Evolutionary conservation across 2,888 invertebrate species (phyloP).

Genomic region (Dysmachus trigonus): DNA sequence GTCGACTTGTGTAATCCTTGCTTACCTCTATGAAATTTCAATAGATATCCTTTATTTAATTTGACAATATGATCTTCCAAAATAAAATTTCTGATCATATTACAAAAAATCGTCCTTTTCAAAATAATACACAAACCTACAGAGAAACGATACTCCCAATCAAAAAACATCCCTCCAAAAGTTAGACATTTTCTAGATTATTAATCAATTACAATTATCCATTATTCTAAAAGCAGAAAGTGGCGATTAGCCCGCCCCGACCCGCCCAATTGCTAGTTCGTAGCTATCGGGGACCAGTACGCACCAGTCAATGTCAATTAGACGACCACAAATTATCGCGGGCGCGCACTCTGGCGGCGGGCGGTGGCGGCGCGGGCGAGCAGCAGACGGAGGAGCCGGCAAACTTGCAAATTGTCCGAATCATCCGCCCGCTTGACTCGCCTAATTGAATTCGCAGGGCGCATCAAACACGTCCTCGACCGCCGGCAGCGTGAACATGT

Average conservation of each 20-base stretch:
- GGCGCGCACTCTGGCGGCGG: not conserved
- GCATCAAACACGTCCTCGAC: slow-evolving; percentile 21
- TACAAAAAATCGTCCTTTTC: no score
- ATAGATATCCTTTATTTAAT: no score
- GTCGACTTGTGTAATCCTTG: no score
- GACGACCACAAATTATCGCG: slow-evolving; percentile 13
- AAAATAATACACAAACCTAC: not conserved
- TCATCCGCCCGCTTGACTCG: slow-evolving; percentile 35
- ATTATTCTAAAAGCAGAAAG: not conserved
- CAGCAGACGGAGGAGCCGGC: not conserved
- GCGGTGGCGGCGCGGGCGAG: not conserved
- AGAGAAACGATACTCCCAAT: not conserved
- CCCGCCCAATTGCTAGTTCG: not conserved
- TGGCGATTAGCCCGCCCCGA: not conserved
- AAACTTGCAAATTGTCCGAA: slow-evolving; percentile 37
- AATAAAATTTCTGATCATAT: no score
- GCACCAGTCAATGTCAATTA: slow-evolving; percentile 27
- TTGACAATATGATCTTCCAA: no score
- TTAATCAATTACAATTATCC: not conserved
- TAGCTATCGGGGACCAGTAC: not conserved
- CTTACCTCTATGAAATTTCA: no score
- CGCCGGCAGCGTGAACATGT: slow-evolving; percentile 5
- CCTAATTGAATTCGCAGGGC: slow-evolving; percentile 28
- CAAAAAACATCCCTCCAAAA: not conserved
- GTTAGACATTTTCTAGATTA: not conserved